Evolutionary conservation across 2,113 vertebrate genomes (phyloP).

Genomic region (Macheiramphus alcinus): DNA sequence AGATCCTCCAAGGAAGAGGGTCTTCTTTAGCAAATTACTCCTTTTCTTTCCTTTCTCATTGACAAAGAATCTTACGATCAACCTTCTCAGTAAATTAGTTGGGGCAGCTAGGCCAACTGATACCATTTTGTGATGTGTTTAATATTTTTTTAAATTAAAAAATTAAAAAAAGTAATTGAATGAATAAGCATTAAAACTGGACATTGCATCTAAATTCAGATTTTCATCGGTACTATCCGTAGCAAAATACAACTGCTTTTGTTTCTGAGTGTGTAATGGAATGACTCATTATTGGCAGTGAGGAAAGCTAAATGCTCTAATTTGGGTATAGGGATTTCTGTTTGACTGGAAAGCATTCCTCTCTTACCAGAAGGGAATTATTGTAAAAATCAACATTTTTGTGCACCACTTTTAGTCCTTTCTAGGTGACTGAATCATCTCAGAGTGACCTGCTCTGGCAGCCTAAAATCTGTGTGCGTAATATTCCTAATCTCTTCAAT

Average conservation of each 20-base stretch:
- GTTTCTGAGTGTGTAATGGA: neutral
- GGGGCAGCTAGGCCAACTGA: neutral
- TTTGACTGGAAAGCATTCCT: neutral
- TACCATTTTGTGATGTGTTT: neutral
- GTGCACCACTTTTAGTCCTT: neutral
- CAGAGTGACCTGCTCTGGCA: neutral
- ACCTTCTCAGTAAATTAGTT: neutral
- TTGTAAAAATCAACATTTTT: neutral
- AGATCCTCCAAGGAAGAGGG: neutral
- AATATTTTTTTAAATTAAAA: neutral
- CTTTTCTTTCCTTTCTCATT: neutral
- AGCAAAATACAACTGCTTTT: slow-evolving; percentile 2
- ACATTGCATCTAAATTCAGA: neutral
- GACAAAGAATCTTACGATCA: neutral
- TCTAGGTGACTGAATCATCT: neutral
- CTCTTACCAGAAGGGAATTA: neutral
- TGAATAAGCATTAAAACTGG: neutral
- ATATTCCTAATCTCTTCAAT: neutral
- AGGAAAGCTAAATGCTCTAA: slow-evolving; percentile 2
- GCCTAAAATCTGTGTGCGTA: neutral
- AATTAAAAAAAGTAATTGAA: neutral
- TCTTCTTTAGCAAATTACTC: neutral
- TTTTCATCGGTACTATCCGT: neutral
- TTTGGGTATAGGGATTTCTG: neutral
- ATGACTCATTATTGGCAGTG: neutral